Conservation (phyloP, 2,888 invertebrate species). For the Drosophila planitibia region DNA sequence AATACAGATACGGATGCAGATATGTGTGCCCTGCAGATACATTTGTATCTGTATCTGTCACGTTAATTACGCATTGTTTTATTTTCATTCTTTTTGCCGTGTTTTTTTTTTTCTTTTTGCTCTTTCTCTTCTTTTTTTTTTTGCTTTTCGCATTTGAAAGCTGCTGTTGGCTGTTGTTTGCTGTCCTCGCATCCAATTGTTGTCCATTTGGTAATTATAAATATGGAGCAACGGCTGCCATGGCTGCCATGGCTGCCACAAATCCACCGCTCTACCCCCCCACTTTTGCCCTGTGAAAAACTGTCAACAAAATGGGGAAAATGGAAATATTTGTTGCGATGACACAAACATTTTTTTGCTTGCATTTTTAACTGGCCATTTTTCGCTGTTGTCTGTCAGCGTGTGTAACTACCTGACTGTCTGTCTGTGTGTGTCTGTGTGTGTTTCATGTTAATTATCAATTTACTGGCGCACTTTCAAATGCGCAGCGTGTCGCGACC, state of each 20-base stretch:
- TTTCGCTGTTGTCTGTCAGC: conserved; percentile 51
- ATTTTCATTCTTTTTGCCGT: conserved; percentile 16
- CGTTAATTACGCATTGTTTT: conserved; percentile 80
- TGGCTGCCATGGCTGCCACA: conserved; percentile 64
- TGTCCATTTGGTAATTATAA: conserved; percentile 82
- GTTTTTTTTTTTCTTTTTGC: conserved; percentile 1
- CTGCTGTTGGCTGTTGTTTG: conserved; percentile 24
- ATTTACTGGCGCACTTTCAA: conserved; percentile 61
- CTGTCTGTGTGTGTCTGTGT: conserved; percentile 31
- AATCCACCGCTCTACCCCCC: background rate
- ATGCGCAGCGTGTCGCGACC: conserved; percentile 80
- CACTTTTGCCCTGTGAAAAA: conserved; percentile 52
- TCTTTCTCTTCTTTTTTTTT: conserved; percentile 4
- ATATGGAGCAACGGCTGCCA: conserved; percentile 72
- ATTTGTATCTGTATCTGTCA: conserved; percentile 51
- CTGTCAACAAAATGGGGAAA: conserved; percentile 75
- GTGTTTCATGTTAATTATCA: conserved; percentile 76
- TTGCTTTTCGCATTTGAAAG: conserved; percentile 39
- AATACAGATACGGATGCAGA: conserved; percentile 15
- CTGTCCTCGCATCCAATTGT: conserved; percentile 67
- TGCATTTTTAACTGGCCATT: conserved; percentile 6
- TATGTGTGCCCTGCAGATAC: conserved; percentile 16
- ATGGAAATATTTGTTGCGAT: conserved; percentile 64
- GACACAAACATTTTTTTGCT: conserved; percentile 32
- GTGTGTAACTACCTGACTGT: conserved; percentile 1